Percentiles rank a stretch among this genome's conserved stretches.
Conservation (phyloP, 2,797 vertebrate species). For the Buphagus erythrorhynchus region DNA sequence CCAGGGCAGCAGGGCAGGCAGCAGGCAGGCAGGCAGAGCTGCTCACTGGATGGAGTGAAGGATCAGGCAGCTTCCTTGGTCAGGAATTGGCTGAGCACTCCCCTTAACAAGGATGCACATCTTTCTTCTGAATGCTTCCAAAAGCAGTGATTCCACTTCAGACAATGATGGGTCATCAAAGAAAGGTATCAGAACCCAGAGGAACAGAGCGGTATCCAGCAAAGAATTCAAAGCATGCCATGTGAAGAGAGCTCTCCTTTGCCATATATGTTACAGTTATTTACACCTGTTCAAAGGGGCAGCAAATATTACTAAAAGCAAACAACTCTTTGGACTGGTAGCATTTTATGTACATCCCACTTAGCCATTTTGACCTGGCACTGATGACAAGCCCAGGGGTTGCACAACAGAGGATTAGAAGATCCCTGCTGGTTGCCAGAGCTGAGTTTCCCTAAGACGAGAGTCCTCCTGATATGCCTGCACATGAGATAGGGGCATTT, state of each 20-base stretch:
- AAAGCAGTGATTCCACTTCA: neutral
- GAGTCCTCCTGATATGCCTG: neutral
- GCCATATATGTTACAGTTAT: accelerated
- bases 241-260: neutral
- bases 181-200: neutral
- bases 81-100: neutral
- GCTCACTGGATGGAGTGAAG: neutral
- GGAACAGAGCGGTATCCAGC: neutral
- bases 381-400: neutral
- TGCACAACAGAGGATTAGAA: neutral
- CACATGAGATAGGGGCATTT: neutral
- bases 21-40: neutral
- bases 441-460: neutral
- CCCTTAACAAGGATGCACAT: neutral
- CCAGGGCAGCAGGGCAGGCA: neutral
- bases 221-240: neutral
- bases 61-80: neutral
- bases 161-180: neutral
- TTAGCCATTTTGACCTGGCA: neutral
- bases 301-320: neutral
- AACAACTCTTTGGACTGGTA: neutral
- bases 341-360: neutral
- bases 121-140: neutral
- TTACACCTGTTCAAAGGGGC: neutral
- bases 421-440: neutral